Base-by-base conservation (phyloP, 2,113 vertebrate species). In the Platichthys stellatus region DNA sequence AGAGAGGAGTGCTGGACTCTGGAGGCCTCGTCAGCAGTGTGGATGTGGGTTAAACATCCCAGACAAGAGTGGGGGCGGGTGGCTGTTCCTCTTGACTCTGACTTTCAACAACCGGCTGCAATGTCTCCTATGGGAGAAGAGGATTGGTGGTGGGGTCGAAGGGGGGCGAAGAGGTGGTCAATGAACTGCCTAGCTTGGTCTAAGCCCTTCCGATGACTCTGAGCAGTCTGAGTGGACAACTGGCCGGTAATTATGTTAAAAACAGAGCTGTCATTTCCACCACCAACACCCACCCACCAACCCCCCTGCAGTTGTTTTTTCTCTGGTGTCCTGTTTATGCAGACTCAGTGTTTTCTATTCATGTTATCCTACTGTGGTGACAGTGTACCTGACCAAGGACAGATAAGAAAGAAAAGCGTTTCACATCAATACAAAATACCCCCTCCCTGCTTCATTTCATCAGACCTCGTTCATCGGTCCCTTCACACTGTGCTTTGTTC, bases 91-190 rank as follows among this genome's bases (percentile, higher is more conserved):
- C 60, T 82, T 82, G 75, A 81, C 69, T 75, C 72, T 88, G 90
- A 92, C 88, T 85, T 89, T 90, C 79, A 89, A 76, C 85, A 89
- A 86, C 79, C 23, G 20, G 23, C 82, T 78, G 86, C 84, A 91
- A 90, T 86, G 81, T 86, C 80, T 92, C 87, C 87, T 84, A 67
- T 83, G 78, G 81, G 75, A 76, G 67, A 31, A 63, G 26, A 49
- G 74, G 60, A 63, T 51, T 57, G 76, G 76, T 71, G 58, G 40
- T 61, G 68, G 61, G 64, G 26, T 80, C 17, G 5, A 24, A 56
- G 59, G 65, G 65, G 63, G 73, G 18, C 70, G 63, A 61, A 74
- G 72, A 56, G 61, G 63, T 60, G 69, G 64, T 74, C 60, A 47
- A 76, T 70, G 60, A 14, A 5, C 56, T 60, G 75, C 56, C 64